A percentile compares a stretch with the other conserved stretches of the same genome.
Evolutionary conservation across 2,797 vertebrate species (phyloP).

Genomic region (Melopsittacus undulatus): DNA sequence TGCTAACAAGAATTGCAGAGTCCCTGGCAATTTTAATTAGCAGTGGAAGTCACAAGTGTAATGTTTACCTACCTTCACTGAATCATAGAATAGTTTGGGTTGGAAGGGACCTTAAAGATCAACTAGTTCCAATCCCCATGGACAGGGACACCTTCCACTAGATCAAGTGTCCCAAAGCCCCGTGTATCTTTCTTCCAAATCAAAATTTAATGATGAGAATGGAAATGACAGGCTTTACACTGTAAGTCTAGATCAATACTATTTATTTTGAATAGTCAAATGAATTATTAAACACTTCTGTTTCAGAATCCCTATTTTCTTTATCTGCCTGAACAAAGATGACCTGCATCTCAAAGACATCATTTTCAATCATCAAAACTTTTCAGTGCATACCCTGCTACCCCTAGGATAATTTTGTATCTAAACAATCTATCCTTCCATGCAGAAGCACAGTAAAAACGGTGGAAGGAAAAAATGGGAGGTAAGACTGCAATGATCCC

Average conservation of each 20-base stretch:
- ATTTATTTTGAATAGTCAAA: background rate
- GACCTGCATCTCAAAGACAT: background rate
- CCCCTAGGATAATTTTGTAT: background rate
- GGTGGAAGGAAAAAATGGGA: background rate
- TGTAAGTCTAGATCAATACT: background rate
- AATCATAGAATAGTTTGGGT: background rate
- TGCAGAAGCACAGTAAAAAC: background rate
- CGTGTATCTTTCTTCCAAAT: background rate
- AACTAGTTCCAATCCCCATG: background rate
- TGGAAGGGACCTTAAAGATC: background rate
- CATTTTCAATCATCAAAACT: background rate
- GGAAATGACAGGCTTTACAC: background rate
- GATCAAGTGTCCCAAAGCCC: background rate
- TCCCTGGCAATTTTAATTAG: background rate
- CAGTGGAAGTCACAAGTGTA: background rate
- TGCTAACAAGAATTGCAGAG: background rate
- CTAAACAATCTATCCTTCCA: background rate
- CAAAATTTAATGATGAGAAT: background rate
- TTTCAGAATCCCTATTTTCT: background rate
- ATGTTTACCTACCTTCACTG: background rate
- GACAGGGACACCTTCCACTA: background rate
- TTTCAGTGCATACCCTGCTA: background rate
- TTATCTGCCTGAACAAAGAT: background rate
- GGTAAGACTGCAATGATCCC: background rate
- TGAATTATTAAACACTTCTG: background rate